These are phyloP conservation scores for Eupleurogrammus muticus DNA, from an alignment of 2,797 vertebrate species.

Conservation along the genomic window DNA sequence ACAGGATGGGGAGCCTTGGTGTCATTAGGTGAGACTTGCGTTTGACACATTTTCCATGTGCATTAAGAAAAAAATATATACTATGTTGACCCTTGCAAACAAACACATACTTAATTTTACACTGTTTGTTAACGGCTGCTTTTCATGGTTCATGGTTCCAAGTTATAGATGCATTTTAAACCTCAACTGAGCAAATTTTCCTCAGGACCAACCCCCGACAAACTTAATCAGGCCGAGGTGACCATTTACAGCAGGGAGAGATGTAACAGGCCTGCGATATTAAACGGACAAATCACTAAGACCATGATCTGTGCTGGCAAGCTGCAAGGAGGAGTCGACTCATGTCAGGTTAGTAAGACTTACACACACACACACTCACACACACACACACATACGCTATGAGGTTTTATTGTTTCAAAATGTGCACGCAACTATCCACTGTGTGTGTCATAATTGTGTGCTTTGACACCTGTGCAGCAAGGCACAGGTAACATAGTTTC, in stretches of 20 bases:
- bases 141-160: constrained; percentile 3
- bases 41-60: not conserved
- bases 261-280: constrained; percentile 82
- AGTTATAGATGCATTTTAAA: not conserved
- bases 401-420: too few species aligned
- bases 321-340: constrained; percentile 85
- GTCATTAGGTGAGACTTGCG: constrained; percentile 43
- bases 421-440: too few species aligned
- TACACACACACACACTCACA: not conserved
- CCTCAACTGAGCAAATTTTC: constrained; percentile 17
- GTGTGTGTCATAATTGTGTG: too few species aligned
- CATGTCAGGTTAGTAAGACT: constrained; percentile 89
- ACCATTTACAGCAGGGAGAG: constrained; percentile 79
- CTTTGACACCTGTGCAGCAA: too few species aligned
- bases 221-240: constrained; percentile 78
- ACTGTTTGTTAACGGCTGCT: constrained; percentile 4
- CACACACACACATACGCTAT: not conserved
- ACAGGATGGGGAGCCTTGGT: constrained; percentile 90
- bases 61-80: not conserved
- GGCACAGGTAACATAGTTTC: too few species aligned
- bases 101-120: not conserved
- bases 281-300: constrained; percentile 81
- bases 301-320: constrained; percentile 93
- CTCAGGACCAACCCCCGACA: constrained; percentile 65
- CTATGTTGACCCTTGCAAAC: not conserved